Evolutionary conservation across 2,888 invertebrate genomes (phyloP), one percentile per base, ranked within the genome.

Genomic region (Tromatobia lineatoria): DNA sequence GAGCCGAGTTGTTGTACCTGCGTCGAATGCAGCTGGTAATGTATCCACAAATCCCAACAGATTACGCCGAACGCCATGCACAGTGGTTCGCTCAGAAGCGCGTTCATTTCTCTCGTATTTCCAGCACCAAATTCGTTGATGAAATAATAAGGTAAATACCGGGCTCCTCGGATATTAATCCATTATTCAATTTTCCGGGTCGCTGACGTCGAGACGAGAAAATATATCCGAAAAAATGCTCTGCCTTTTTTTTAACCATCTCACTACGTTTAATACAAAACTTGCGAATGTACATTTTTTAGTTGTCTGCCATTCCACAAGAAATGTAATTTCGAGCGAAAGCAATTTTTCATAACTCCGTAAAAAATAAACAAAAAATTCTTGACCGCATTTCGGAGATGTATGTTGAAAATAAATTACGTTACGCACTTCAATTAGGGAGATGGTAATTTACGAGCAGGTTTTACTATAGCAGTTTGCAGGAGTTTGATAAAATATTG

Each of bases 1-100:
- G 57, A 52, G 52, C 61, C 13, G 52, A 69, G 38, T 29, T 66
- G 61, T 61, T 20, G 47, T 73, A 42, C 47, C 42, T 29, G 47
- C 20, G 42, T 57, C 66, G 66, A 74, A 67, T 45, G 67, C 59
- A 74, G 67, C 74, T 77, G 71, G 47, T 78, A 82, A 78, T 78
- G 54, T 71, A 82, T 71, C 73, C 71, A 25, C 74, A 82, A 82
- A 82, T 78, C 82, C 73, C 69, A 67, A 71, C 73, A 64, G 77
- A 77, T 76, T 71, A 77, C 54, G 64, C 15, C 20, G 13, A 50
- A n/a, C 80, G 71, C 23, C 54, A 23, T 74, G 18, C 18, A 61
- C n/a, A 25, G 15, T 15, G 3, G 6, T 3, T 57, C 29, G 25
- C 34, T 1, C n/a, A 57, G 67, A 18, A 45, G 45, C 13, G 25